phyloP scores from a whole-genome alignment of 1,140 invertebrate species.

The Cherax quadricarinatus region DNA sequence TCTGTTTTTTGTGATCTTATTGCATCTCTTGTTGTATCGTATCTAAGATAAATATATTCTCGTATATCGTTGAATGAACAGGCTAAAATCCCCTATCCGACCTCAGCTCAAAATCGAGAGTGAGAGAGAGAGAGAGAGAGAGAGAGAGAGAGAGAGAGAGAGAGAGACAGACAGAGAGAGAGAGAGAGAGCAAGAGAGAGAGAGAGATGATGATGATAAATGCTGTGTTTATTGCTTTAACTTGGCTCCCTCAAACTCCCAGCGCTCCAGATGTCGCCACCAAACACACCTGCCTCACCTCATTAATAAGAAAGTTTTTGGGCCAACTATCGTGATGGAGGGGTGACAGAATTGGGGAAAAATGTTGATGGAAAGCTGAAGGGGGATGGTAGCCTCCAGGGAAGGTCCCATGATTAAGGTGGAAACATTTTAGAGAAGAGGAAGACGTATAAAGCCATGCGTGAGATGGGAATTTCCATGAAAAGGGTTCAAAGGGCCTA shows the following conservation, averaged over 20 bases:
- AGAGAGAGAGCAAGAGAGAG: neutral
- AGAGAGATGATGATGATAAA: neutral
- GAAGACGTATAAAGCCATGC: too few species aligned
- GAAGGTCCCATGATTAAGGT: neutral
- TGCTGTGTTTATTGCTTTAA: neutral
- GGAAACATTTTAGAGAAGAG: neutral
- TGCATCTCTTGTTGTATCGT: too few species aligned
- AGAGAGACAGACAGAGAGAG: neutral
- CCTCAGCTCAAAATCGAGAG: too few species aligned
- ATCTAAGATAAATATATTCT: too few species aligned
- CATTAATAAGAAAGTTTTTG: neutral
- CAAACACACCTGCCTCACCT: neutral
- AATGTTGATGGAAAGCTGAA: neutral
- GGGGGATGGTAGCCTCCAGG: neutral
- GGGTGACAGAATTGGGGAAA: too few species aligned
- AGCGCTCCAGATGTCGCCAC: neutral
- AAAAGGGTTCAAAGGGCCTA: too few species aligned
- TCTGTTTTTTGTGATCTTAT: too few species aligned
- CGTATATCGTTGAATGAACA: too few species aligned
- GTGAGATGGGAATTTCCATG: too few species aligned
- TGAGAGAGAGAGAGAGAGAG: neutral
- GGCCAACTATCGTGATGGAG: too few species aligned
- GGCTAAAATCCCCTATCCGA: too few species aligned
- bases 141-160: neutral
- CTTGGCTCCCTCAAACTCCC: neutral